These are phyloP conservation scores for Nipponacmea schrenckii DNA, from an alignment of 2,888 invertebrate species.

Conservation along the genomic window DNA sequence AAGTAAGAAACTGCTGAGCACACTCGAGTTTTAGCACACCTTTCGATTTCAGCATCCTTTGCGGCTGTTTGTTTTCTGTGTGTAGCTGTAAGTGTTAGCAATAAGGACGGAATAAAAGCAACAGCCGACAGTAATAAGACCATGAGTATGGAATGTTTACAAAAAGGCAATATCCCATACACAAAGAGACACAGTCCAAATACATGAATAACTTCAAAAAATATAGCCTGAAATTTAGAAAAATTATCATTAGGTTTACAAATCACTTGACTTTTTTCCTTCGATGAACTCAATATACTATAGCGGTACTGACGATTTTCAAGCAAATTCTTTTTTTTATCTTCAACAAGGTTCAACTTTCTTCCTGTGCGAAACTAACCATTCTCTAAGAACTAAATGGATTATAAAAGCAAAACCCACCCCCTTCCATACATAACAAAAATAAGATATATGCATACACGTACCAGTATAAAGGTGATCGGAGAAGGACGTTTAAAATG, in stretches of 20 bases:
- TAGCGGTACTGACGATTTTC: no score
- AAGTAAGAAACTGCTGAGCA: neutral
- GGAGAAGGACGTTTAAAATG: slow-evolving; percentile 44
- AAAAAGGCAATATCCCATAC: slow-evolving; percentile 55
- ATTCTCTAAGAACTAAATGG: no score
- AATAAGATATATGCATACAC: slow-evolving; percentile 16
- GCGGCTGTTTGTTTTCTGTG: slow-evolving; percentile 13
- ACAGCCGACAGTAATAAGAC: slow-evolving; percentile 53
- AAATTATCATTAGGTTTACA: no score
- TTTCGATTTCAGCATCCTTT: neutral
- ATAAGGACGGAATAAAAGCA: slow-evolving; percentile 53
- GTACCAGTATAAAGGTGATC: slow-evolving; percentile 47
- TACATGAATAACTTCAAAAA: slow-evolving; percentile 44
- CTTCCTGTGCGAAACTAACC: no score
- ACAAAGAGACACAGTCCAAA: slow-evolving; percentile 59
- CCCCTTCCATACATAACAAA: slow-evolving; percentile 72
- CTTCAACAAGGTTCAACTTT: no score
- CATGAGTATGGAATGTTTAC: slow-evolving; percentile 37
- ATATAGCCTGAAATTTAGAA: slow-evolving; percentile 38
- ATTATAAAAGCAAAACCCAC: no score
- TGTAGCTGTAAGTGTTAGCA: slow-evolving; percentile 41
- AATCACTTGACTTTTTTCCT: no score
- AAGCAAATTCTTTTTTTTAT: no score
- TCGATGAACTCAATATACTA: no score
- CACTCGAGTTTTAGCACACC: neutral